Evolutionary conservation across 2,888 invertebrate genomes (phyloP).

Genomic region (Lottia scabra): DNA sequence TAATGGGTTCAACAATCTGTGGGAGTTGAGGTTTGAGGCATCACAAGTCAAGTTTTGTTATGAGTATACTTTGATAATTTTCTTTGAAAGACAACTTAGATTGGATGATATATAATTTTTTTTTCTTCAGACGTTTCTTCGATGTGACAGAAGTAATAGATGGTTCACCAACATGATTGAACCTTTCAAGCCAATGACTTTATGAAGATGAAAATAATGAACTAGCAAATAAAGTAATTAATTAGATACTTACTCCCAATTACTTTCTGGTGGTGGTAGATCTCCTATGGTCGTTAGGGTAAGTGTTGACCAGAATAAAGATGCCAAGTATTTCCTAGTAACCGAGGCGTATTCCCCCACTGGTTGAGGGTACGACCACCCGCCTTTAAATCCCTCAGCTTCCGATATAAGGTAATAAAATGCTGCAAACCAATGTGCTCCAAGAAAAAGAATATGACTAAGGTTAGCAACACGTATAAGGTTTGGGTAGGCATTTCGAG

Average conservation of each 20-base stretch:
- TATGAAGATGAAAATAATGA: background rate
- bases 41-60: too few relatives aligned
- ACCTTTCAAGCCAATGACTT: too few relatives aligned
- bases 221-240: conserved; percentile 3
- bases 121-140: too few relatives aligned
- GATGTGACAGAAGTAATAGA: too few relatives aligned
- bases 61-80: too few relatives aligned
- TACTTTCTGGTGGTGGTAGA: conserved; percentile 93
- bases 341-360: conserved; percentile 80
- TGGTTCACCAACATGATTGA: too few relatives aligned
- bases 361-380: conserved; percentile 74
- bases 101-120: too few relatives aligned
- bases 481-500: conserved; percentile 94
- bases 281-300: conserved; percentile 96
- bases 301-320: conserved; percentile 95
- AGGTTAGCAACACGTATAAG: conserved; percentile 95
- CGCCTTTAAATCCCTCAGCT: conserved; percentile 71
- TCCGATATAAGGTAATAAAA: conserved; percentile 95
- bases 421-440: conserved; percentile 98
- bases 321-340: conserved; percentile 92
- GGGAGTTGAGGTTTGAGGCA: too few relatives aligned
- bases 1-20: too few relatives aligned
- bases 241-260: conserved; percentile 89
- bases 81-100: too few relatives aligned
- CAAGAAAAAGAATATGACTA: conserved; percentile 91